Evolutionary conservation across 2,113 vertebrate genomes (phyloP).

Genomic region (Baryphthengus martii): DNA sequence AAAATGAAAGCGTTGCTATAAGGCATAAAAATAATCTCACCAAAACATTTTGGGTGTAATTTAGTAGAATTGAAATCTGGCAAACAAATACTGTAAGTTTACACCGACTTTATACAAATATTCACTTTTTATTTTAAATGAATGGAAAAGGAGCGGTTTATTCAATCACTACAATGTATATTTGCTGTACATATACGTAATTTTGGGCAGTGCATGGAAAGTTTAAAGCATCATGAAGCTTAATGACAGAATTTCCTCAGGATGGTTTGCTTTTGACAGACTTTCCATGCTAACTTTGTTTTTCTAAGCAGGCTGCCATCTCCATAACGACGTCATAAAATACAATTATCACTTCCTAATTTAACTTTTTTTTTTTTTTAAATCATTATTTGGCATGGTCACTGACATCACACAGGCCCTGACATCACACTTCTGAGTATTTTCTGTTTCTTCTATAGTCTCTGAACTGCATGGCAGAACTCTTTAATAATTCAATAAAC

Average conservation of each 20-base stretch:
- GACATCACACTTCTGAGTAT: background rate
- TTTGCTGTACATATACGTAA: background rate
- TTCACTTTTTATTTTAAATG: background rate
- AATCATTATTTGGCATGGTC: background rate
- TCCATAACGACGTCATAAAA: conserved; percentile 37
- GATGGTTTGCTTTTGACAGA: background rate
- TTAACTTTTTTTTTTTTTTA: background rate
- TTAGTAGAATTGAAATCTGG: background rate
- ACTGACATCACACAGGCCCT: background rate
- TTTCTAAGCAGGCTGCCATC: conserved; percentile 35
- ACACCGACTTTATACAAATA: background rate
- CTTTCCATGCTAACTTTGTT: conserved; percentile 14
- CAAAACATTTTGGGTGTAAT: background rate
- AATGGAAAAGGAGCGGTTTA: background rate
- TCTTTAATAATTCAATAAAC: background rate
- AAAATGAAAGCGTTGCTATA: background rate
- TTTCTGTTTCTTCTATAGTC: background rate
- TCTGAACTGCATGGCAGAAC: background rate
- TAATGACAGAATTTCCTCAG: conserved; percentile 32
- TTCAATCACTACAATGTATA: background rate
- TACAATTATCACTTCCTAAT: background rate
- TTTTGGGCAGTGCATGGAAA: conserved; percentile 28
- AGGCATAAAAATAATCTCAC: background rate
- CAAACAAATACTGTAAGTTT: background rate
- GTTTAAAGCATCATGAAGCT: background rate